Percentiles rank a stretch among this genome's conserved stretches.
Conservation (phyloP, 2,797 vertebrate species). For the Semaprochilodus insignis region DNA sequence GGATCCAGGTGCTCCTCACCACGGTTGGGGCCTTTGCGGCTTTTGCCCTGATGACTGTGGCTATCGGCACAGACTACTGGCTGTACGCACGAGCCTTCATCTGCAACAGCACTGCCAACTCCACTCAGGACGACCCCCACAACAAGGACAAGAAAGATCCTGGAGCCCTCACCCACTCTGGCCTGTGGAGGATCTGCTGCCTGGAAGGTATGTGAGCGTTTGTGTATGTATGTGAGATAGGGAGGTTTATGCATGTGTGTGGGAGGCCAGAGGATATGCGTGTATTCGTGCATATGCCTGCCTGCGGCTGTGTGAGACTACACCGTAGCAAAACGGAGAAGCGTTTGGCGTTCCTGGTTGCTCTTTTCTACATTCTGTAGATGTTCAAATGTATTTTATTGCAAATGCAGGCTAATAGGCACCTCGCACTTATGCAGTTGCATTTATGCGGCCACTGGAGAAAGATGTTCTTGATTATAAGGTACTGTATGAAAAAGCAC, state of each 20-base stretch:
- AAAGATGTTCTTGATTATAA: neutral
- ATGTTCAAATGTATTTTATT: neutral
- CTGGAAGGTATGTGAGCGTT: constrained; percentile 82
- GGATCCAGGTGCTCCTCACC: constrained; percentile 90
- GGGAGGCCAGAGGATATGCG: constrained; percentile 10
- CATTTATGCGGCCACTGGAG: neutral
- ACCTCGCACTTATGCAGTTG: neutral
- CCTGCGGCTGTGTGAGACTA: neutral
- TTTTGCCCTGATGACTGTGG: constrained; percentile 93
- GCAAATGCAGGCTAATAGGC: neutral
- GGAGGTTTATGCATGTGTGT: constrained; percentile 12
- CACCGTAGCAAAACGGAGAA: neutral
- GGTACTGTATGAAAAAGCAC: neutral
- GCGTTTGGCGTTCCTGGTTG: neutral
- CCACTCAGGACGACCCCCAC: constrained; percentile 81
- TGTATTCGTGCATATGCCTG: constrained; percentile 15
- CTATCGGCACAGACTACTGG: constrained; percentile 94
- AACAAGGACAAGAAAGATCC: constrained; percentile 90
- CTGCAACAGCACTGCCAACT: constrained; percentile 92
- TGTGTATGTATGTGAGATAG: constrained; percentile 13
- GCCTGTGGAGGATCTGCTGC: constrained; percentile 95
- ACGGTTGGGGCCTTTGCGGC: constrained; percentile 91
- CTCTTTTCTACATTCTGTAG: neutral
- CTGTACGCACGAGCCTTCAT: constrained; percentile 92
- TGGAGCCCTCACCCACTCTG: constrained; percentile 90